phyloP scores from a whole-genome alignment of 2,888 invertebrate genomes.

The Pharmacophagus antenor region DNA sequence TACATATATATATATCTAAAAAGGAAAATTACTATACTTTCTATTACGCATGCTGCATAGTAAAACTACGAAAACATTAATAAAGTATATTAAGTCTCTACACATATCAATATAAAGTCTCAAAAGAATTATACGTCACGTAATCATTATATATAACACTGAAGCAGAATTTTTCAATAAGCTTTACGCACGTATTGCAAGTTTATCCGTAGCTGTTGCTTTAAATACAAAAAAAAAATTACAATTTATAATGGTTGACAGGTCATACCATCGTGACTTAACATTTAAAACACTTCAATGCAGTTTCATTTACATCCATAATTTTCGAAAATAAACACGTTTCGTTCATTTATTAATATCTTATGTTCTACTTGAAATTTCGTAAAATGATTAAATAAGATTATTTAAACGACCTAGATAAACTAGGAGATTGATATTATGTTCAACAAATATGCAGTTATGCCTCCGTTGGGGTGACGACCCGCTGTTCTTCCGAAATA shows the following conservation, averaged over 20 bases:
- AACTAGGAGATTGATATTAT: not conserved
- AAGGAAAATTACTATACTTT: not conserved
- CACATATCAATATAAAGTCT: not conserved
- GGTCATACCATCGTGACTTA: too few species aligned
- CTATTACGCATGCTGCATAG: not conserved
- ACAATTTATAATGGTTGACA: too few species aligned
- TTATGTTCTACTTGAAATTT: too few species aligned
- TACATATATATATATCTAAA: not conserved
- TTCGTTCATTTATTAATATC: too few species aligned
- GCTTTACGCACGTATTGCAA: too few species aligned
- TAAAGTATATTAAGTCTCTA: not conserved
- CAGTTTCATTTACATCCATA: too few species aligned
- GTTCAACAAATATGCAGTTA: constrained; percentile 18
- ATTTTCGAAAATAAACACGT: too few species aligned
- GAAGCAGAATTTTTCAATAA: too few species aligned
- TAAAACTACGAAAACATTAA: not conserved
- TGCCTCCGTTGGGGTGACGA: constrained; percentile 34
- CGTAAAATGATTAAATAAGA: not conserved
- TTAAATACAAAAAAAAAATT: too few species aligned
- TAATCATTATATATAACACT: too few species aligned
- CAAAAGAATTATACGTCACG: not conserved
- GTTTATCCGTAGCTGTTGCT: too few species aligned
- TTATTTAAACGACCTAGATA: not conserved
- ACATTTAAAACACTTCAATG: too few species aligned
- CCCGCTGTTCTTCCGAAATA: constrained; percentile 38